A percentile compares a stretch with the other conserved stretches of the same genome.
These are phyloP conservation scores for Cryptotis parvus DNA, from an alignment of 2,113 vertebrate genomes.

Conservation along the genomic window DNA sequence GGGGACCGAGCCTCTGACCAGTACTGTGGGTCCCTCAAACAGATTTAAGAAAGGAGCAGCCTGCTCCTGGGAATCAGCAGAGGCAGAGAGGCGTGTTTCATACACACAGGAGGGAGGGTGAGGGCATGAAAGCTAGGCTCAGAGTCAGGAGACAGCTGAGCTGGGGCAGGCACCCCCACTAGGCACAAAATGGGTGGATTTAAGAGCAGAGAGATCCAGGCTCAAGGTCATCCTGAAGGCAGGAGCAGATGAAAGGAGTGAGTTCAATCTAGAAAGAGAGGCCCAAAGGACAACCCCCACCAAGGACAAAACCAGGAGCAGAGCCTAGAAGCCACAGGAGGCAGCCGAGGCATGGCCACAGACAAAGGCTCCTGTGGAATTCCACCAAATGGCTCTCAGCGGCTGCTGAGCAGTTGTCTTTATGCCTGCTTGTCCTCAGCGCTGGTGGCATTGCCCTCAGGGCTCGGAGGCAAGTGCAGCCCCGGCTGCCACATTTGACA, in stretches of 20 bases:
- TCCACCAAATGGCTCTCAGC: not conserved
- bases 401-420: not conserved
- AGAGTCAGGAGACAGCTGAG: not conserved
- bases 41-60: not conserved
- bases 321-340: not conserved
- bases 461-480: not conserved
- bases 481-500: not conserved
- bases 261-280: not conserved
- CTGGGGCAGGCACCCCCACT: not conserved
- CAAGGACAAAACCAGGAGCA: not conserved
- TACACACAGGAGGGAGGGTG: not conserved
- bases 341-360: too few species aligned
- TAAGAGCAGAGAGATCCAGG: not conserved
- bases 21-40: too few species aligned
- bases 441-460: not conserved
- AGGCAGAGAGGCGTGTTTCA: too few species aligned
- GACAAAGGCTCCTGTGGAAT: not conserved
- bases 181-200: not conserved
- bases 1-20: not conserved
- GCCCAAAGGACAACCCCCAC: not conserved
- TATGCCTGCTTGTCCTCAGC: not conserved
- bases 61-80: fast-evolving
- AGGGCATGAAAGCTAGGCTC: not conserved
- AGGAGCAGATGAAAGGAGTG: not conserved
- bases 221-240: not conserved